Percentiles rank a stretch among this genome's conserved stretches.
These are phyloP conservation scores for Sweltsa coloradensis DNA, from an alignment of 1,140 invertebrate genomes.

Conservation along the genomic window DNA sequence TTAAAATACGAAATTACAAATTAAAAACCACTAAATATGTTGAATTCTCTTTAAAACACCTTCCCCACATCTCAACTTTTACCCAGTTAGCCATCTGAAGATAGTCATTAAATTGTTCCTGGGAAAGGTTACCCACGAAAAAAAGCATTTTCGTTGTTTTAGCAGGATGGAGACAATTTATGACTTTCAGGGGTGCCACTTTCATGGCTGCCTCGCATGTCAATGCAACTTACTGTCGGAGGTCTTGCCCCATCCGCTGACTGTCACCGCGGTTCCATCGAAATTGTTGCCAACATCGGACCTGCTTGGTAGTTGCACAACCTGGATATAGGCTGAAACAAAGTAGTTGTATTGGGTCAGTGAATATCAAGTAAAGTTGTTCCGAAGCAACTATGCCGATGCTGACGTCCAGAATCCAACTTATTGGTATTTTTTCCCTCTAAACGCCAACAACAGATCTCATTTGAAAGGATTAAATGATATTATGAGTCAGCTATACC, in stretches of 20 bases:
- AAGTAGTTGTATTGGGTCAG: too few relatives aligned
- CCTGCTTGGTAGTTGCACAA: background rate
- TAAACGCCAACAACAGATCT: too few relatives aligned
- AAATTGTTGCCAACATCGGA: background rate
- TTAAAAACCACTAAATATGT: too few relatives aligned
- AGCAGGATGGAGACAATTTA: background rate
- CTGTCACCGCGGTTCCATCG: background rate
- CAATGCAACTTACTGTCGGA: slow-evolving; percentile 12
- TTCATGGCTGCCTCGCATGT: too few relatives aligned
- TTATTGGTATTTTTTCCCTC: too few relatives aligned
- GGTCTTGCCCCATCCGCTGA: slow-evolving; percentile 13
- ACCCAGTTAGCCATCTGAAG: background rate
- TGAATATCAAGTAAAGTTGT: too few relatives aligned
- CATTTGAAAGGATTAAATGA: too few relatives aligned
- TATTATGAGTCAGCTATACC: too few relatives aligned
- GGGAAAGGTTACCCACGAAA: background rate
- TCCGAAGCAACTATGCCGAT: too few relatives aligned
- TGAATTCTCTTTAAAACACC: background rate
- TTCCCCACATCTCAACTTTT: background rate
- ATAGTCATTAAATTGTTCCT: background rate
- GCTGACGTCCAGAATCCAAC: too few relatives aligned
- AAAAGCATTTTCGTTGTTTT: background rate
- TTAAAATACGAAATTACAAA: background rate
- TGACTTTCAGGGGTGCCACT: too few relatives aligned
- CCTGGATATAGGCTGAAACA: slow-evolving; percentile 6